Conservation (phyloP, 2,888 invertebrate species). For the Nephrotoma guestfalica region DNA sequence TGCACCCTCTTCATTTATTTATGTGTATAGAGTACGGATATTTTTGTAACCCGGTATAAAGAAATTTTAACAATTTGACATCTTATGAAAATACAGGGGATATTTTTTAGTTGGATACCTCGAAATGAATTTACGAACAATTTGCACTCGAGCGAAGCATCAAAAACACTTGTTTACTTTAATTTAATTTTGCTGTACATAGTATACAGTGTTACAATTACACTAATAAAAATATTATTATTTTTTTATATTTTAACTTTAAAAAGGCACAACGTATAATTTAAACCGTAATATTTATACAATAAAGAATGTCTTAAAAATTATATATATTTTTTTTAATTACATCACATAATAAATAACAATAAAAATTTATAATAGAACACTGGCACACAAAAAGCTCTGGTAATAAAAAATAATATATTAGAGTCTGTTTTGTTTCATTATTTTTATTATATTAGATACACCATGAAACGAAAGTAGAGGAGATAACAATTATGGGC, state of each 20-base stretch:
- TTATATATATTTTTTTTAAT: not conserved
- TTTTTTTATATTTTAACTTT: not conserved
- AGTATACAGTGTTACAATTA: no score
- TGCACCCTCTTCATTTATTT: not conserved
- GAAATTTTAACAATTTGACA: not conserved
- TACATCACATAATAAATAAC: not conserved
- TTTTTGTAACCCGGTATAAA: not conserved
- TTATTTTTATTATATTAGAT: not conserved
- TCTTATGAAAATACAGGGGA: not conserved
- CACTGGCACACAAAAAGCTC: not conserved
- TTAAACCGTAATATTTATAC: not conserved
- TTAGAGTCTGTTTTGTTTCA: not conserved
- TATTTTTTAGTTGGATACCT: not conserved
- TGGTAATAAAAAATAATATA: not conserved
- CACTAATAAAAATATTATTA: not conserved
- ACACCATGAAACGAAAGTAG: not conserved
- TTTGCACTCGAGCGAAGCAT: not conserved
- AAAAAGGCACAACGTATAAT: not conserved
- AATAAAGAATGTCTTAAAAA: not conserved
- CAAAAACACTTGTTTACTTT: not conserved
- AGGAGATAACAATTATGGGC: not conserved
- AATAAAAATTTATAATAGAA: not conserved
- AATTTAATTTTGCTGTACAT: not conserved
- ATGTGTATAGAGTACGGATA: not conserved
- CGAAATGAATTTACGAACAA: not conserved